Conservation (phyloP, 2,797 vertebrate species). For the Darevskia mixta region DNA sequence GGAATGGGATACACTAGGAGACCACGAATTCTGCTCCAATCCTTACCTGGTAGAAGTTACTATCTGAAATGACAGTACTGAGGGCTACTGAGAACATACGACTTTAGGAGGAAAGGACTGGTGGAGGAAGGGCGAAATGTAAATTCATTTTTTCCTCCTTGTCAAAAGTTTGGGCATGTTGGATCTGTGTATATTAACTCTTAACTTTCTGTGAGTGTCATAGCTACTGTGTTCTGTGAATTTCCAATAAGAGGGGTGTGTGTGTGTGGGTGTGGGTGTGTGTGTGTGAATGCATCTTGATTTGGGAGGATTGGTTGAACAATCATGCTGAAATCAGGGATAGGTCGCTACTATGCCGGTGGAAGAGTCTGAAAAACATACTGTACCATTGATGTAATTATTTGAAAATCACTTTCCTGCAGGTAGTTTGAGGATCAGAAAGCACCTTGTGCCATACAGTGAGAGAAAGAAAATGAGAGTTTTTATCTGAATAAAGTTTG, state of each 20-base stretch:
- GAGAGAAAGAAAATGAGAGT: neutral
- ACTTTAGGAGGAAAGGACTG: neutral
- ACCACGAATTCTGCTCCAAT: neutral
- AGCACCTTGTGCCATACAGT: neutral
- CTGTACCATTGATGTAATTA: neutral
- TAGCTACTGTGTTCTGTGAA: neutral
- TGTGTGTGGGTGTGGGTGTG: neutral
- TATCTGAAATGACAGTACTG: neutral
- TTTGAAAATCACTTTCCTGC: neutral
- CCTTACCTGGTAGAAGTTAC: neutral
- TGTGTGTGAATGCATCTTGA: neutral
- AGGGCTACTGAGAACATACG: neutral
- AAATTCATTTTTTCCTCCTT: neutral
- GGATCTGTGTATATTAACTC: neutral
- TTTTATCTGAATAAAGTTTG: neutral
- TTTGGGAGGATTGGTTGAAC: neutral
- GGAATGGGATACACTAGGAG: neutral
- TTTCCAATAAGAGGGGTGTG: neutral
- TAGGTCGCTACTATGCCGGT: neutral
- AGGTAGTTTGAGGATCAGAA: neutral
- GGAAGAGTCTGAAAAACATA: neutral
- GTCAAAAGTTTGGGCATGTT: neutral
- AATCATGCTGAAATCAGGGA: neutral
- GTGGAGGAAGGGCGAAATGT: neutral
- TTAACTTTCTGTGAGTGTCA: neutral